Evolutionary conservation across 2,797 vertebrate genomes (phyloP).

Genomic region (Tragopan temminckii): DNA sequence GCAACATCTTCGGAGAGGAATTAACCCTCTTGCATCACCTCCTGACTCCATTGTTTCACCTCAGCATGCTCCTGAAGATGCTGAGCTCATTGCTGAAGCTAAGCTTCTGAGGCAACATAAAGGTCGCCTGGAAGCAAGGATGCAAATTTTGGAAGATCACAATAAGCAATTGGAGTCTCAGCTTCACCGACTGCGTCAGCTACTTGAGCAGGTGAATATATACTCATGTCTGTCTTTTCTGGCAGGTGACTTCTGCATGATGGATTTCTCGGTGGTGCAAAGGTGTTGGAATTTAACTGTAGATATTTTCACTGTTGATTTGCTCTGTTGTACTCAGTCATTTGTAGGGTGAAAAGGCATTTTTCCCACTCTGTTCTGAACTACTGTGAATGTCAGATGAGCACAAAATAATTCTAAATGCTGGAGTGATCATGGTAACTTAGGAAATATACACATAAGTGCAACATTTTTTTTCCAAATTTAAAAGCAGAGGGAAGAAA

Average conservation of each 20-base stretch:
- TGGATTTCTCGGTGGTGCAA: background rate
- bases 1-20: constrained; percentile 88
- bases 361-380: background rate
- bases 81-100: constrained; percentile 95
- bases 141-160: constrained; percentile 98
- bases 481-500: background rate
- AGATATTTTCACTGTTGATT: background rate
- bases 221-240: background rate
- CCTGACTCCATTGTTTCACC: constrained; percentile 83
- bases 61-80: constrained; percentile 86
- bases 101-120: constrained; percentile 97
- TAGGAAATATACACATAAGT: background rate
- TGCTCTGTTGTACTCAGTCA: background rate
- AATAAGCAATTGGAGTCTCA: constrained; percentile 98
- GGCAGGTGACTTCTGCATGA: rapidly evolving
- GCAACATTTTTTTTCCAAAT: background rate
- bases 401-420: background rate
- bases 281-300: background rate
- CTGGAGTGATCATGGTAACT: background rate
- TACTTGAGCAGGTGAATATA: constrained; percentile 92
- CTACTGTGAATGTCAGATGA: background rate
- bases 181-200: constrained; percentile 93
- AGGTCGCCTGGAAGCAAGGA: constrained; percentile 94
- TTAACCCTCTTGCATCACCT: constrained; percentile 78
- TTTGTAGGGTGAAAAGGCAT: background rate